These are phyloP conservation scores for Macropodus opercularis DNA, from an alignment of 2,797 vertebrate species.

Conservation along the genomic window DNA sequence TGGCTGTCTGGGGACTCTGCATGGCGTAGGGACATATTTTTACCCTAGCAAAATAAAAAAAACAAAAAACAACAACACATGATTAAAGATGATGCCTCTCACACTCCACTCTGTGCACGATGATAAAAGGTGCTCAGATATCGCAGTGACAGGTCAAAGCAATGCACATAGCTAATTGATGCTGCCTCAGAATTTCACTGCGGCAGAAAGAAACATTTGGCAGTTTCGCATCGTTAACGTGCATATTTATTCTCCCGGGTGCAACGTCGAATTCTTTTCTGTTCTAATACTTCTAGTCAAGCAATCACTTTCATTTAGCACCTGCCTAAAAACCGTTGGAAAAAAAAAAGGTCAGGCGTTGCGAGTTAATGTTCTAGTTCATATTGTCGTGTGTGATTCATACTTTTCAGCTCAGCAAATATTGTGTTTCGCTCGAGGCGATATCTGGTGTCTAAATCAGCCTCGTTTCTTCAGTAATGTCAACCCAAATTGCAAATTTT, in stretches of 20 bases:
- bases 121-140: slow-evolving; percentile 83
- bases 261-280: slow-evolving; percentile 47
- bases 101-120: slow-evolving; percentile 65
- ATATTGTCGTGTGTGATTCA: slow-evolving; percentile 29
- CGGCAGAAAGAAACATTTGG: slow-evolving; percentile 69
- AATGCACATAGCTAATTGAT: slow-evolving; percentile 81
- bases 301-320: slow-evolving; percentile 48
- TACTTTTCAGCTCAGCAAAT: slow-evolving; percentile 11
- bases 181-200: slow-evolving; percentile 69
- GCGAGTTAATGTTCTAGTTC: slow-evolving; percentile 37
- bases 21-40: slow-evolving; percentile 79
- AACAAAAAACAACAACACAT: slow-evolving; percentile 58
- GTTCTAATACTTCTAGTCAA: slow-evolving; percentile 45
- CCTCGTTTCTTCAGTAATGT: neutral
- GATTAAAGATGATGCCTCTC: slow-evolving; percentile 83
- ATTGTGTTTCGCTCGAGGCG: slow-evolving; percentile 16
- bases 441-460: slow-evolving; percentile 2
- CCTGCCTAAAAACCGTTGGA: slow-evolving; percentile 42
- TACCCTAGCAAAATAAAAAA: slow-evolving; percentile 55
- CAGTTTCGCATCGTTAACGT: slow-evolving; percentile 64
- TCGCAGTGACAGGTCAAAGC: slow-evolving; percentile 84
- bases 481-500: slow-evolving; percentile 9
- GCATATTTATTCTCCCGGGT: slow-evolving; percentile 60
- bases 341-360: slow-evolving; percentile 34
- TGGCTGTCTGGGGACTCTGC: slow-evolving; percentile 81